Base-by-base conservation (phyloP, 2,888 invertebrate genomes). In the Rhagophthalmus giganteus region DNA sequence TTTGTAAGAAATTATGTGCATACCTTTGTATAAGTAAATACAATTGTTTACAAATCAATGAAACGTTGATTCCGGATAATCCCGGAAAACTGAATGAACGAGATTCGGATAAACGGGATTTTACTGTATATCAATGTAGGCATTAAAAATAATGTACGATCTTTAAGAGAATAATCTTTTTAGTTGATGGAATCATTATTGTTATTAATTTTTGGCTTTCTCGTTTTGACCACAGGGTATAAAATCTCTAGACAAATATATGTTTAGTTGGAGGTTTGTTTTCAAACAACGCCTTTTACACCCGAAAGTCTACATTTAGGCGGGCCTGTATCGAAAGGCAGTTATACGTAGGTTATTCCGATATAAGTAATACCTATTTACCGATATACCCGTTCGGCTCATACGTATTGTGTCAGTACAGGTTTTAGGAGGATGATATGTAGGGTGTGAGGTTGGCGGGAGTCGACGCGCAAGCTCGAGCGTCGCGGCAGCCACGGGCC, bases 381-480 rank as follows among this genome's bases (percentile, higher is more conserved):
- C n/a, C n/a, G 9, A 31, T 12, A 25, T 24, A 33, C 20, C 14
- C 33, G 28, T 41, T 24, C 9, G 39, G 13, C 11, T 14, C 13
- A 26, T 24, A 40, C 25, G 33, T 38, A 40, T 26, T 32, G 41
- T 35, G 32, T 38, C 34, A 41, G 46, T 47, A 45, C 48, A 51
- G 42, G 44, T 59, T 44, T 55, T 58, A 46, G 34, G 49, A 54
- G 55, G 55, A 51, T 42, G 55, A 53, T 28, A 37, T 52, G 41
- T 41, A 49, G 55, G 58, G 58, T 51, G 56, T 46, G 50, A 57
- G 60, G 60, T 65, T 59, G 63, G 62, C 62, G 55, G 48, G 52
- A 50, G 65, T 63, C 60, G 60, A 64, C 67, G 68, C 69, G 67
- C 67, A 69, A 63, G 66, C 66, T 64, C 66, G 55, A 60, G 58